These are phyloP conservation scores for Solenodon paradoxus DNA, from an alignment of 2,113 vertebrate genomes.

Conservation along the genomic window DNA sequence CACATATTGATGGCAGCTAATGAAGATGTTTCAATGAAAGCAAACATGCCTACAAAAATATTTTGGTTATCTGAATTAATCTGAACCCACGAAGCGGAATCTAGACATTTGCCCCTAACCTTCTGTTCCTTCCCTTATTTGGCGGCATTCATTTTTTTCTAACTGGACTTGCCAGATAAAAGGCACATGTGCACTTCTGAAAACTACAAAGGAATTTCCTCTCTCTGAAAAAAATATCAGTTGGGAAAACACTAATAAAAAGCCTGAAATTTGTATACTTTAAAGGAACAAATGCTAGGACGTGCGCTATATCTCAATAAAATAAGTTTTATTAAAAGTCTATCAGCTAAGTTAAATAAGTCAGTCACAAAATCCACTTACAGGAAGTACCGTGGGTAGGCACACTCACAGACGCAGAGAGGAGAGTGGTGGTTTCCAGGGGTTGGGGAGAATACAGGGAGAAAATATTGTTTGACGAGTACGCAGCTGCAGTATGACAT, in stretches of 20 bases:
- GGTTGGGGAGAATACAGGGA: neutral
- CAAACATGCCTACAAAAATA: neutral
- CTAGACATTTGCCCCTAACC: neutral
- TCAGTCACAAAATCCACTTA: neutral
- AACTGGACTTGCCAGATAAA: neutral
- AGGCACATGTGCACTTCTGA: neutral
- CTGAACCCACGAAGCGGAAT: neutral
- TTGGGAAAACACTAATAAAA: neutral
- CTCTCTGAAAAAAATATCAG: neutral
- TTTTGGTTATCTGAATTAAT: neutral
- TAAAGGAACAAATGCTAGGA: neutral
- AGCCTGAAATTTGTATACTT: neutral
- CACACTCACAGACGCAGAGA: neutral
- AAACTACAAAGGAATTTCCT: neutral
- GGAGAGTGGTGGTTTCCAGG: too few relatives aligned
- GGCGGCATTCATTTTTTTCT: neutral
- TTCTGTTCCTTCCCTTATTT: slow-evolving; percentile 9
- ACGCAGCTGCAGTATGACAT: neutral
- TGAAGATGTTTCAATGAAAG: neutral
- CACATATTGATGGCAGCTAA: neutral
- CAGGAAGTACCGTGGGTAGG: neutral
- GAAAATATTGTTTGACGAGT: neutral
- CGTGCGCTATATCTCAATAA: neutral
- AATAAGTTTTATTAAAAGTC: neutral
- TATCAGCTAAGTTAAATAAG: neutral